Base-by-base conservation (phyloP, 2,113 vertebrate species). In the Epinephelus moara region DNA sequence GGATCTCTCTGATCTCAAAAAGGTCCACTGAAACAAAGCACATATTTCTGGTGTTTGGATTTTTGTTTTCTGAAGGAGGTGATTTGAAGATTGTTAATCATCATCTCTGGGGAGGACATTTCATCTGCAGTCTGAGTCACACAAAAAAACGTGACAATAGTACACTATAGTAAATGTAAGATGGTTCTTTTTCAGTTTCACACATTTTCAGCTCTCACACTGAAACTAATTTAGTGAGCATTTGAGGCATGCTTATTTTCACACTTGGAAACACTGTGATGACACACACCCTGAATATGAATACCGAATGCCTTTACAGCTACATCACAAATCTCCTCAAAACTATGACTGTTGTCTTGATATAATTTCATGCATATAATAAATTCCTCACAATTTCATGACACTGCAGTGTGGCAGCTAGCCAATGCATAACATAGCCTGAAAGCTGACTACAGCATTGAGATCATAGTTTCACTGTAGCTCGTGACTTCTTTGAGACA, bases 1-100 rank as follows among this genome's bases (percentile, higher is more conserved):
- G 97, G 42, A 99, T 93, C 91, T 99, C 98, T 91, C 97, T 96
- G 89, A 99, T 98, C 88, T 99, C 98, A 90, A 94, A 96, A 79
- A 99, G 93, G 74, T 99, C 98, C 97, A 99, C 98, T 99, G 76
- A 66, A 96, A 95, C n/a, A 75, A 52, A 86, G n/a, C 8, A 42
- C 1, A 9, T 0, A 13, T 30, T 53, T n/a, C 1, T 0, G 33
- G 10, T 4, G 7, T 33, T 45, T 45, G 42, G 8, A 37, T 45
- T 11, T 11, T 45, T 45, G 30, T 30, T 30, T 30, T 30, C 4
- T 45, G 11, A 5, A 53, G 19, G 59, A 11, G 25, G 10, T 9
- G 17, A 61, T 21, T 23, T 30, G 10, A 18, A 18, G 21, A 4
- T 17, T 5, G 3, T 61, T 5, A 2, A n/a, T 56, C 1, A 37